Evolutionary conservation across 2,797 vertebrate species (phyloP).

Genomic region (Pseudopleuronectes americanus): DNA sequence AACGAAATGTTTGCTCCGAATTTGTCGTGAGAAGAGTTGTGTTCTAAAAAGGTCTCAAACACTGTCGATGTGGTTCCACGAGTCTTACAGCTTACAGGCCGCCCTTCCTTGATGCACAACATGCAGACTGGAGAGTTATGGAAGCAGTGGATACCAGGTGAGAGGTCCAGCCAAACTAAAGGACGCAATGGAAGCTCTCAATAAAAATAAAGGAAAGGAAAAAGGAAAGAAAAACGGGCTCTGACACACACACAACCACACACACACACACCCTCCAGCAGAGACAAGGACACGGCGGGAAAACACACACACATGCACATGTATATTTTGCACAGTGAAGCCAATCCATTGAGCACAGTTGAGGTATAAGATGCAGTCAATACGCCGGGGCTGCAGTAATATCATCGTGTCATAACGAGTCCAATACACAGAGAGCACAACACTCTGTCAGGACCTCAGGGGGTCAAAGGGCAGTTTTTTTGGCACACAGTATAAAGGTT

Average conservation of each 20-base stretch:
- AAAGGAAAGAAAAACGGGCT: slow-evolving; percentile 24
- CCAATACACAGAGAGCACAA: slow-evolving; percentile 82
- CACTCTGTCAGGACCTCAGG: slow-evolving; percentile 63
- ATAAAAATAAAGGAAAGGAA: background rate
- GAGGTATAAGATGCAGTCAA: slow-evolving; percentile 91
- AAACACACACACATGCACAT: slow-evolving; percentile 53
- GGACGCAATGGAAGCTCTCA: slow-evolving; percentile 63
- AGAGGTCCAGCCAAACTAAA: slow-evolving; percentile 43
- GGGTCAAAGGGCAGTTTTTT: slow-evolving; percentile 69
- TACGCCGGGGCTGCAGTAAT: slow-evolving; percentile 83
- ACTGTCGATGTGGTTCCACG: slow-evolving; percentile 22
- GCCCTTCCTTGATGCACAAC: slow-evolving; percentile 36
- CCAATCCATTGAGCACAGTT: slow-evolving; percentile 90
- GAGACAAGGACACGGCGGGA: slow-evolving; percentile 47
- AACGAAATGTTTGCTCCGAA: slow-evolving; percentile 18
- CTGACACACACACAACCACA: slow-evolving; percentile 6
- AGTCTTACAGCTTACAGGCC: slow-evolving; percentile 19
- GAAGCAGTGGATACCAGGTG: slow-evolving; percentile 55
- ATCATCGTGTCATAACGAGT: slow-evolving; percentile 48
- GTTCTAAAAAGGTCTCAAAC: slow-evolving; percentile 38
- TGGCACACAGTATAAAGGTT: slow-evolving; percentile 76
- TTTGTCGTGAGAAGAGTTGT: slow-evolving; percentile 9
- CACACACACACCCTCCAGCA: slow-evolving; percentile 52
- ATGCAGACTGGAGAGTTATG: slow-evolving; percentile 62
- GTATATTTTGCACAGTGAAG: slow-evolving; percentile 85